Evolutionary conservation across 2,888 invertebrate genomes (phyloP).

Genomic region (Hirtodrosophila histrioides): DNA sequence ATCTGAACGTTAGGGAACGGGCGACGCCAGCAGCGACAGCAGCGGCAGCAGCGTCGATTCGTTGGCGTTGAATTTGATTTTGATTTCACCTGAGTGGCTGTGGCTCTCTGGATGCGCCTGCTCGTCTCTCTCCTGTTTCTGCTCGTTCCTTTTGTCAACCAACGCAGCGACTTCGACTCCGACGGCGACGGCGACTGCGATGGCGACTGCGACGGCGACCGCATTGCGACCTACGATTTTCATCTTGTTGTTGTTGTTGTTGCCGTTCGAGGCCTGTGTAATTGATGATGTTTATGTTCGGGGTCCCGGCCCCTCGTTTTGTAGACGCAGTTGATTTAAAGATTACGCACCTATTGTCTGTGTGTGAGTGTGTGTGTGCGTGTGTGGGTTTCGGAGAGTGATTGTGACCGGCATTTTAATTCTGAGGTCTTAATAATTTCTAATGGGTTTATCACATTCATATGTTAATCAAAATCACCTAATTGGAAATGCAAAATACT

Average conservation of each 20-base stretch:
- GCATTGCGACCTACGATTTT: slow-evolving; percentile 71
- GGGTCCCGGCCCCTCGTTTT: slow-evolving; percentile 41
- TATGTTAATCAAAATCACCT: slow-evolving; percentile 33
- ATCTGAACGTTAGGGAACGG: not conserved
- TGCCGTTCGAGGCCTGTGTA: slow-evolving; percentile 64
- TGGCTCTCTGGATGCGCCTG: slow-evolving; percentile 18
- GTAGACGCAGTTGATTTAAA: slow-evolving; percentile 67
- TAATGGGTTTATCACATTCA: slow-evolving; percentile 68
- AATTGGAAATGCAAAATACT: slow-evolving; percentile 38
- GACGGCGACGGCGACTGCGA: not conserved
- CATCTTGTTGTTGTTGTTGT: slow-evolving; percentile 36
- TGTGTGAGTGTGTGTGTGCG: slow-evolving; percentile 21
- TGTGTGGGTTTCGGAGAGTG: slow-evolving; percentile 53
- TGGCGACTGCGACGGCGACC: slow-evolving; percentile 29
- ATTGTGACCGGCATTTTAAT: slow-evolving; percentile 72
- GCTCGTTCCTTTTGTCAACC: slow-evolving; percentile 66
- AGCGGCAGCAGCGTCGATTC: slow-evolving; percentile 33
- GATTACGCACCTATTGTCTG: slow-evolving; percentile 78
- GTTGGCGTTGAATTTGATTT: slow-evolving; percentile 79
- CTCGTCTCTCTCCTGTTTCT: slow-evolving; percentile 12
- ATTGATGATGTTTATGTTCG: slow-evolving; percentile 78
- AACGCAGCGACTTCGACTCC: slow-evolving; percentile 41
- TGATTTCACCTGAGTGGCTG: slow-evolving; percentile 78
- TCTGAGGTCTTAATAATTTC: slow-evolving; percentile 71
- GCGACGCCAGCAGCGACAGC: slow-evolving; percentile 4